Evolutionary conservation across 2,888 invertebrate species (phyloP).

Genomic region (Drosophila meridionalis): DNA sequence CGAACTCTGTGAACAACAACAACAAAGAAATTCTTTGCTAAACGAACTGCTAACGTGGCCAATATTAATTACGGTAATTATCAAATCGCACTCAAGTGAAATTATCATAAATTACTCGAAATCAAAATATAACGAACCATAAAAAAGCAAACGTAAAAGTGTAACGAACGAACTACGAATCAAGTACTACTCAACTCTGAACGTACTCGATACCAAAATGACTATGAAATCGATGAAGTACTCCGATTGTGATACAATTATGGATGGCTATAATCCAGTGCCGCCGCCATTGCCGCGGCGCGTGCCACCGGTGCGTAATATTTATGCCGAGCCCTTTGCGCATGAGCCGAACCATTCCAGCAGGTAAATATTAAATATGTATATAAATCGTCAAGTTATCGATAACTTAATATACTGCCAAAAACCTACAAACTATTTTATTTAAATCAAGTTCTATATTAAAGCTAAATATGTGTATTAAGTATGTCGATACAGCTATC

Average conservation of each 20-base stretch:
- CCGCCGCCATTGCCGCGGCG: conserved; percentile 85
- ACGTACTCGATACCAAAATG: conserved; percentile 75
- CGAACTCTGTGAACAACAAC: conserved; percentile 32
- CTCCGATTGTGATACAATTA: conserved; percentile 86
- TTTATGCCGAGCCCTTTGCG: conserved; percentile 85
- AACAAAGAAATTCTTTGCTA: conserved; percentile 36
- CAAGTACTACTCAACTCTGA: not conserved
- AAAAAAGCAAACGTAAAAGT: conserved; percentile 3
- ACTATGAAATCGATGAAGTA: conserved; percentile 86
- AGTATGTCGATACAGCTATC: conserved; percentile 11
- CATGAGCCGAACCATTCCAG: conserved; percentile 85
- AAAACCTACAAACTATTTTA: not conserved
- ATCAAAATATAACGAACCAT: not conserved
- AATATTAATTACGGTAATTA: conserved; percentile 59
- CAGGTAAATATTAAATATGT: conserved; percentile 81
- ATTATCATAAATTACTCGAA: conserved; percentile 23
- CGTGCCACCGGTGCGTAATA: conserved; percentile 85
- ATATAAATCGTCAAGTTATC: not conserved
- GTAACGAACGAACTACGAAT: conserved; percentile 11
- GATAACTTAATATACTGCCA: not conserved
- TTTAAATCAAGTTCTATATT: not conserved
- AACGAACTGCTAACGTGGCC: conserved; percentile 68
- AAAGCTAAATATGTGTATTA: conserved; percentile 72
- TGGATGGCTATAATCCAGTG: conserved; percentile 86
- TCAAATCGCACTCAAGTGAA: conserved; percentile 32